Conservation (phyloP, 2,888 invertebrate species). For the Stenichneumon culpator region DNA sequence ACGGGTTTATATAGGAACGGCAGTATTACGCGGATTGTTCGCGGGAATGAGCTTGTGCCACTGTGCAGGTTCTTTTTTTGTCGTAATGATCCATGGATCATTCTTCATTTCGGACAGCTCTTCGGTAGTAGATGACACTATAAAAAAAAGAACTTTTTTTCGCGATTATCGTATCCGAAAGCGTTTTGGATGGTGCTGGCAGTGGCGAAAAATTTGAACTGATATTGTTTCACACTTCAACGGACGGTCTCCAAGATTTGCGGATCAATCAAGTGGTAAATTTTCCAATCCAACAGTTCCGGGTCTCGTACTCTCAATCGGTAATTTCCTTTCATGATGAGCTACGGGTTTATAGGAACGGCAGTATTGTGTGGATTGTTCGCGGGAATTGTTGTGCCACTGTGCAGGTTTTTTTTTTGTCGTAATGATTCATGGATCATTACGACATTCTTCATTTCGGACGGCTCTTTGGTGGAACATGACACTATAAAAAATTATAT, state of each 20-base stretch:
- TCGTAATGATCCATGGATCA: conserved; percentile 24
- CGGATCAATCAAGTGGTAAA: too few species aligned
- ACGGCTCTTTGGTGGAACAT: background rate
- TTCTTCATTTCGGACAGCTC: background rate
- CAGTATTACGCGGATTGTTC: conserved; percentile 21
- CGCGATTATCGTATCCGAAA: too few species aligned
- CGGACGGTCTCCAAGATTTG: too few species aligned
- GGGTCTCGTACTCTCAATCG: background rate
- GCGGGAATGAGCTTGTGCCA: conserved; percentile 14
- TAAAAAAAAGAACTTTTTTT: too few species aligned
- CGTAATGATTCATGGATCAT: conserved; percentile 25
- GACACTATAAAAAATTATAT: too few species aligned
- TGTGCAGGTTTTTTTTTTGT: background rate
- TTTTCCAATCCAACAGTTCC: background rate
- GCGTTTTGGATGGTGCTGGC: too few species aligned
- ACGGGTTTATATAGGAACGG: background rate
- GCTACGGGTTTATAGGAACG: background rate
- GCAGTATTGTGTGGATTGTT: conserved; percentile 17
- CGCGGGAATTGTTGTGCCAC: conserved; percentile 20
- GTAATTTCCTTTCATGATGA: conserved; percentile 15
- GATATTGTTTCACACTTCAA: too few species aligned
- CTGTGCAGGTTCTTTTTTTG: conserved; percentile 4
- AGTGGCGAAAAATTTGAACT: too few species aligned
- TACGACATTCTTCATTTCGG: conserved; percentile 8
- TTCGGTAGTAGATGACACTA: background rate